phyloP scores from a whole-genome alignment of 2,113 vertebrate species.

The Myocastor coypus region DNA sequence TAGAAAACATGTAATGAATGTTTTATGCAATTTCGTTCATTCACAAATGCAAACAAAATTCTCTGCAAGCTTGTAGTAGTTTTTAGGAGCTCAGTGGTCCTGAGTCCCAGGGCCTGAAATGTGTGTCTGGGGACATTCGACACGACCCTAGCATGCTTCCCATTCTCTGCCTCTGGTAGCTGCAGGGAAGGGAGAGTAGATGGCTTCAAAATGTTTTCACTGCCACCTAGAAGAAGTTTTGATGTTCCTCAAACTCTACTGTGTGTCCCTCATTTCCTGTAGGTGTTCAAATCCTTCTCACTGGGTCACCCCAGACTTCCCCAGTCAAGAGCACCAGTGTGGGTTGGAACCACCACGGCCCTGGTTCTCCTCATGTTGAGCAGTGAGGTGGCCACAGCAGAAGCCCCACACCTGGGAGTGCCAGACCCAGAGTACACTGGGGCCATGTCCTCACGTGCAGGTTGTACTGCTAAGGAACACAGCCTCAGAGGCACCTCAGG shows the following conservation, averaged over 20 bases:
- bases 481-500: background rate
- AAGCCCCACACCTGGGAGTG: too few species aligned
- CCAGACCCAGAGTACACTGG: background rate
- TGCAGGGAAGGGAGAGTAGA: background rate
- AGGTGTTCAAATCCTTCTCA: background rate
- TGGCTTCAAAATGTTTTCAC: background rate
- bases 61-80: background rate
- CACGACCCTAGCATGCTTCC: background rate
- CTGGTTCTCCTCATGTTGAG: background rate
- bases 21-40: background rate
- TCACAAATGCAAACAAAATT: background rate
- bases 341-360: accelerated
- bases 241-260: background rate
- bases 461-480: background rate
- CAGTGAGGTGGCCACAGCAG: too few species aligned
- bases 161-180: background rate
- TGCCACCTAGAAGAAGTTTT: background rate
- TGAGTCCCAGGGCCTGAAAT: background rate
- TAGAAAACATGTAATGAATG: background rate
- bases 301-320: background rate
- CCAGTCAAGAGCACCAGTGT: background rate
- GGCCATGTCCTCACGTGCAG: background rate
- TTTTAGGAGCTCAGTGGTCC: background rate
- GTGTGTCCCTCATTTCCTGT: background rate
- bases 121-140: background rate